Evolutionary conservation across 2,888 invertebrate genomes (phyloP).

Genomic region (Osmoderma eremita): DNA sequence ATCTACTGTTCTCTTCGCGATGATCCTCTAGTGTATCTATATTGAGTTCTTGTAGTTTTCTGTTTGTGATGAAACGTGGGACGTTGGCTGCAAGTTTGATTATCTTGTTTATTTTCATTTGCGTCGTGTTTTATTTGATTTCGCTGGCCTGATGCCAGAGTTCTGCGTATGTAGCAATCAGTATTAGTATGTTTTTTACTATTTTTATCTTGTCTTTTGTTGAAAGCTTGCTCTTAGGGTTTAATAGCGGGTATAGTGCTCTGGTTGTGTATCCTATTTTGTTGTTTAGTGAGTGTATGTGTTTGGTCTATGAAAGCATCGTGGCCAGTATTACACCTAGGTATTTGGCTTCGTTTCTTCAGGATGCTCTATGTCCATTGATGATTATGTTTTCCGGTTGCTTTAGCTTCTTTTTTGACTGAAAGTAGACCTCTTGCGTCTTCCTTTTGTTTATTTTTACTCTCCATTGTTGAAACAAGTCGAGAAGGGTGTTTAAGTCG

Average conservation of each 20-base stretch:
- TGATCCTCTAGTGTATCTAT: too few relatives aligned
- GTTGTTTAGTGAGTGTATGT: neutral
- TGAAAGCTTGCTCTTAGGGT: neutral
- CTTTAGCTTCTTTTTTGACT: neutral
- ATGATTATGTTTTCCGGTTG: neutral
- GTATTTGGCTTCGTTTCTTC: constrained; percentile 7
- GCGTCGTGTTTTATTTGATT: neutral
- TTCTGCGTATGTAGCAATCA: neutral
- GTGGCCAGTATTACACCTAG: constrained; percentile 1
- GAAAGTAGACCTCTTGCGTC: neutral
- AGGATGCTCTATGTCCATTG: neutral
- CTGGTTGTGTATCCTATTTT: neutral
- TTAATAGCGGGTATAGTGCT: neutral
- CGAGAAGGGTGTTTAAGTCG: neutral
- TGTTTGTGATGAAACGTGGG: neutral
- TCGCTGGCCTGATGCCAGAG: neutral
- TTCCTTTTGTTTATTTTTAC: neutral
- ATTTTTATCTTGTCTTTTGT: neutral
- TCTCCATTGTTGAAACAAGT: constrained; percentile 1
- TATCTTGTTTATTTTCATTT: neutral
- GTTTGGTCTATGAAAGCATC: neutral
- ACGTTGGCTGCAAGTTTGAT: neutral
- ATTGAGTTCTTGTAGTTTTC: too few relatives aligned
- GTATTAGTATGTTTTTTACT: neutral
- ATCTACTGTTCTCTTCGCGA: too few relatives aligned